Evolutionary conservation across 2,113 vertebrate genomes (phyloP).

Genomic region (Ginglymostoma cirratum): DNA sequence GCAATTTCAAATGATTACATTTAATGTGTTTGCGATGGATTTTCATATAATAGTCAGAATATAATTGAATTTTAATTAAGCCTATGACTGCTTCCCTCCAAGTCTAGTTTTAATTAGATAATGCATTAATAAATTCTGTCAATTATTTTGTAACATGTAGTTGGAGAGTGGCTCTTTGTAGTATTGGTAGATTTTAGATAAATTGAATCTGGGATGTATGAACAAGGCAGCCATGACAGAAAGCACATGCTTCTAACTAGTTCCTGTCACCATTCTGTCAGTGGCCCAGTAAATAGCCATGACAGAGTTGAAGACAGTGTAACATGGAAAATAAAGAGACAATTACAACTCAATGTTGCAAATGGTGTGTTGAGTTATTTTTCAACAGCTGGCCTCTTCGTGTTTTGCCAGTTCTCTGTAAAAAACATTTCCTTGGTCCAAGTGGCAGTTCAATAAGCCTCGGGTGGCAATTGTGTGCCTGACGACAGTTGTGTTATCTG

Average conservation of each 20-base stretch:
- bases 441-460: neutral
- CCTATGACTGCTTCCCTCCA: constrained; percentile 10
- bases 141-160: constrained; percentile 23
- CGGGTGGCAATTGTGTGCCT: neutral
- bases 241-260: neutral
- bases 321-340: neutral
- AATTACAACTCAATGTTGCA: neutral
- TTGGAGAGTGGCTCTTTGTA: neutral
- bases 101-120: constrained; percentile 28
- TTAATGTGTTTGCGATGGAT: constrained; percentile 31
- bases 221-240: neutral
- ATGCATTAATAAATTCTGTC: constrained; percentile 32
- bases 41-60: constrained; percentile 16
- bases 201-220: neutral
- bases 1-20: constrained; percentile 33
- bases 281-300: neutral
- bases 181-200: neutral
- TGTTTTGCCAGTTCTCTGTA: neutral
- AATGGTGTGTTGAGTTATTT: neutral
- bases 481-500: neutral
- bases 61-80: constrained; percentile 35
- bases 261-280: neutral
- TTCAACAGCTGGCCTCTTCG: neutral
- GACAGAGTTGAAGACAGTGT: neutral
- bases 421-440: neutral